These are phyloP conservation scores for Nephrotoma guestfalica DNA, from an alignment of 2,888 invertebrate genomes.

Conservation along the genomic window DNA sequence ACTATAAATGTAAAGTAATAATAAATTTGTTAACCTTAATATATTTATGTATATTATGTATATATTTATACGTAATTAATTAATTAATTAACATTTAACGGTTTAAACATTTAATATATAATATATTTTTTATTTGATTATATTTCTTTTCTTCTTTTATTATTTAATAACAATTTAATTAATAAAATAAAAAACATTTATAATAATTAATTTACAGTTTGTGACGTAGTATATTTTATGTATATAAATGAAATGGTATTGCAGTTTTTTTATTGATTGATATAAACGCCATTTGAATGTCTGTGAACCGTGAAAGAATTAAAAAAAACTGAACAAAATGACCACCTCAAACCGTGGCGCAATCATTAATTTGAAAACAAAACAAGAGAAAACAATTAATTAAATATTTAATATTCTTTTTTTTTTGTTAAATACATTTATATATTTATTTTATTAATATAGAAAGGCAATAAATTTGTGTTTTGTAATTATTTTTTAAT, in stretches of 20 bases:
- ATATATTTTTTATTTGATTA: neutral
- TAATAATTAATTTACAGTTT: neutral
- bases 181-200: neutral
- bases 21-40: neutral
- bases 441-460: neutral
- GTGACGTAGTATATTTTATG: neutral
- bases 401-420: neutral
- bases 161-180: neutral
- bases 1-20: neutral
- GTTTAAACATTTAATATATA: neutral
- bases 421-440: neutral
- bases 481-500: neutral
- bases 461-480: neutral
- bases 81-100: neutral
- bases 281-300: neutral
- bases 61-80: neutral
- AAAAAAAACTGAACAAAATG: neutral
- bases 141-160: neutral
- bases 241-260: neutral
- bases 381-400: neutral
- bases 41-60: neutral
- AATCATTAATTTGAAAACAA: neutral
- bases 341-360: neutral
- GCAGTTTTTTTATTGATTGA: neutral
- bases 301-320: neutral